phyloP scores from a whole-genome alignment of 2,888 invertebrate genomes.

The Thymelicus acteon region DNA sequence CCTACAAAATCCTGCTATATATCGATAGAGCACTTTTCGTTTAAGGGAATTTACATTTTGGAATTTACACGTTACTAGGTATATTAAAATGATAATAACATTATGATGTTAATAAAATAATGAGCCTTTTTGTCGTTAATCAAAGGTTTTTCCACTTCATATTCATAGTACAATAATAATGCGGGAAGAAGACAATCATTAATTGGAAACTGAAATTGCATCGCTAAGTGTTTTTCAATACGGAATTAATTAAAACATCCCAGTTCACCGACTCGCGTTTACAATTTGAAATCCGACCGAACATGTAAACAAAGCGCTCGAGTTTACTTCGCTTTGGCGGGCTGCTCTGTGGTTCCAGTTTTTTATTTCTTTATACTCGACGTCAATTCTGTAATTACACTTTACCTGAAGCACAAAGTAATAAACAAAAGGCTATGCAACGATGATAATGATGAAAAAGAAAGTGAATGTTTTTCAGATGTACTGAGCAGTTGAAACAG shows the following conservation, averaged over 20 bases:
- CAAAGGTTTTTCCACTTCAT: not conserved
- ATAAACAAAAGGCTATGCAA: conserved; percentile 4
- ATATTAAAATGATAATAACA: no score
- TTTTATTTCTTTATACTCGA: conserved; percentile 8
- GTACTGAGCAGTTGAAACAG: not conserved
- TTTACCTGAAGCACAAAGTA: conserved; percentile 2
- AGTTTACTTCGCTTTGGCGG: conserved; percentile 65
- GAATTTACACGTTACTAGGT: no score
- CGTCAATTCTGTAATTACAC: conserved; percentile 17
- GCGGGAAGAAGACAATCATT: conserved; percentile 27
- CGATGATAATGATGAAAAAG: not conserved
- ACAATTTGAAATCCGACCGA: conserved; percentile 56
- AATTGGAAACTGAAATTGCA: conserved; percentile 33
- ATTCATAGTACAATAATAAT: conserved; percentile 22
- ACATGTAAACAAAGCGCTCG: conserved; percentile 69
- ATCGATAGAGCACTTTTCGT: not conserved
- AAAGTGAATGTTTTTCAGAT: not conserved
- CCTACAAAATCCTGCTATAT: not conserved
- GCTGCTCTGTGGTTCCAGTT: conserved; percentile 48
- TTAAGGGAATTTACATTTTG: no score
- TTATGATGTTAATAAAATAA: no score
- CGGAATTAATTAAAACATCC: conserved; percentile 61
- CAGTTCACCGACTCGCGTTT: conserved; percentile 42
- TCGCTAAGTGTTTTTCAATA: conserved; percentile 51
- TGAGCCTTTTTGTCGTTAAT: not conserved